Evolutionary conservation across 2,888 invertebrate species (phyloP).

Genomic region (Periphyllus acericola): DNA sequence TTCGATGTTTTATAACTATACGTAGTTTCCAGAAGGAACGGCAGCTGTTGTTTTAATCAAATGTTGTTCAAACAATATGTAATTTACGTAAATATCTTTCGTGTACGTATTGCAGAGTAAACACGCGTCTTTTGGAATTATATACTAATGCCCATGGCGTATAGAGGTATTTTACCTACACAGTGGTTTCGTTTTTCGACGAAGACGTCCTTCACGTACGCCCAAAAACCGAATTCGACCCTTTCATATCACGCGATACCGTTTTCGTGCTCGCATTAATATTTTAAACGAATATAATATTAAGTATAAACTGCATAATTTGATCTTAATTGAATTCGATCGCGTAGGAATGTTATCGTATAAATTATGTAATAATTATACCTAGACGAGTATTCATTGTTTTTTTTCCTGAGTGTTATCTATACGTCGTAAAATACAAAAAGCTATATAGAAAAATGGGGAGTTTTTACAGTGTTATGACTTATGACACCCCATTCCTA

Average conservation of each 20-base stretch:
- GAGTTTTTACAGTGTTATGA: too few relatives aligned
- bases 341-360: not conserved
- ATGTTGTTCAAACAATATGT: conserved; percentile 19
- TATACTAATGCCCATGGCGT: conserved; percentile 11
- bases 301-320: not conserved
- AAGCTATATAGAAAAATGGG: too few relatives aligned
- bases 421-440: not conserved
- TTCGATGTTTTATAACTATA: conserved; percentile 8
- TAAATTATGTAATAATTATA: not conserved
- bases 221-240: not conserved
- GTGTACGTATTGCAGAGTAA: not conserved
- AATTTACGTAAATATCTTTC: conserved; percentile 29
- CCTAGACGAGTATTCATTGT: not conserved
- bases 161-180: not conserved
- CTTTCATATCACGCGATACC: not conserved
- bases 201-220: not conserved
- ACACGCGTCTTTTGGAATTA: conserved; percentile 19
- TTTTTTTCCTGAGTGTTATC: not conserved
- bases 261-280: not conserved
- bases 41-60: conserved; percentile 39
- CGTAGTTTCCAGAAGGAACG: not conserved
- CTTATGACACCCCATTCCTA: too few relatives aligned
- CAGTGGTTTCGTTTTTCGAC: not conserved
- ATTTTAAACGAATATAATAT: not conserved
- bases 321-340: not conserved